Conservation (phyloP, 2,797 vertebrate species). For the Platyrinchus mystaceus region DNA sequence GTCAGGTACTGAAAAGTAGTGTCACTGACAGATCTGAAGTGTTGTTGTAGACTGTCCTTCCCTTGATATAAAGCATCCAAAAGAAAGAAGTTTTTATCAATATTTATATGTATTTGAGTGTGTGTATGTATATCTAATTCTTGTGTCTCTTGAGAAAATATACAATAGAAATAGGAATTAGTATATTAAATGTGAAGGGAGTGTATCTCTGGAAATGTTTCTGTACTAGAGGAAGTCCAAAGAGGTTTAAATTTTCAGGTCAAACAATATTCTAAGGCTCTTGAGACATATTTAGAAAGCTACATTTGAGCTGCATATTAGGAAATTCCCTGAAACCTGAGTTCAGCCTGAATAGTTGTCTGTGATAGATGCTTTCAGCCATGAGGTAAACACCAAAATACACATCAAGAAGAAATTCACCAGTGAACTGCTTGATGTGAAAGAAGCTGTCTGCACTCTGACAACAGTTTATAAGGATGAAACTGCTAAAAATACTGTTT, state of each 20-base stretch:
- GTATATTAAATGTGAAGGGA: background rate
- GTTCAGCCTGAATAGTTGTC: background rate
- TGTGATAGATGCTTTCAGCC: background rate
- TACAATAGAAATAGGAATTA: background rate
- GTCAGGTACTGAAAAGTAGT: background rate
- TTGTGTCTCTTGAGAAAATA: background rate
- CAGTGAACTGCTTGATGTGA: background rate
- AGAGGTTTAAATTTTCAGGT: background rate
- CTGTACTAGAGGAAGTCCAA: background rate
- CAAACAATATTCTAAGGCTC: background rate
- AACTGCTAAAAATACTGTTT: slow-evolving; percentile 27
- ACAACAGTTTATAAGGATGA: slow-evolving; percentile 10
- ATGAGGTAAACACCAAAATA: background rate
- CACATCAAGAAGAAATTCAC: background rate
- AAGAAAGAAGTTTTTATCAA: background rate
- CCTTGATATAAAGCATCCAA: background rate
- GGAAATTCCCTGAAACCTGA: background rate
- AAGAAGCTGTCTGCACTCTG: slow-evolving; percentile 17
- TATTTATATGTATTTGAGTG: background rate
- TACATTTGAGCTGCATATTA: background rate
- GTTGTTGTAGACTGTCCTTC: background rate
- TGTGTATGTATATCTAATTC: background rate
- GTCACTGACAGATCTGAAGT: background rate
- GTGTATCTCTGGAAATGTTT: background rate
- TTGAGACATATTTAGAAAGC: background rate